Evolutionary conservation across 2,888 invertebrate species (phyloP), one percentile per base, ranked within the genome.

Genomic region (Noctua pronuba): DNA sequence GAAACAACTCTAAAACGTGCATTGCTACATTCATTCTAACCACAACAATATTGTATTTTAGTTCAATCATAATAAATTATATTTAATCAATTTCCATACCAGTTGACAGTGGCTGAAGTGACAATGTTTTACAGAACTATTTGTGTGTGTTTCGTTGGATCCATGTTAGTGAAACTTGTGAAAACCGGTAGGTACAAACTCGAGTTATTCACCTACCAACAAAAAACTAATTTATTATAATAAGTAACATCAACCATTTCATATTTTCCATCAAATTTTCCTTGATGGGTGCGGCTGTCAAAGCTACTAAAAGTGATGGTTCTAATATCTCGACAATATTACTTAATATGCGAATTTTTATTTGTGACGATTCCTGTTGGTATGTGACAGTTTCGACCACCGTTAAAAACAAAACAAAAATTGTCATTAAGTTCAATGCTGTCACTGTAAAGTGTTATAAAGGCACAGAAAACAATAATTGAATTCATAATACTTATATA

Each of bases 271-370:
- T 49, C 3, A 52, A 64, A 64, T 69, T 70, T 84, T 81, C 67
- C 81, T 73, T 68, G 44, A 58, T 69, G 80, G 80, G 83, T 69
- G 80, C 31, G 78, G 78, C 46, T 55, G 11, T 49, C 35, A 28
- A 46, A 49, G 31, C 16, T 46, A 44, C 1, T 28, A 52, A 46
- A 46, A 80, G n/a, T 65, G 13, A 67, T 41, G 7, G 24, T 46
- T 35, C 16, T 28, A 52, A 44, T 52, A 78, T 78, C 31, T 49
- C n/a, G 21, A 49, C 38, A 77, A 49, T 38, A 18, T 31, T 21
- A 46, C 2, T 28, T 5, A 41, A 13, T 18, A 10, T 64, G n/a
- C 6, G 24, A 60, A 31, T 62, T 49, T 24, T 62, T 6, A 28
- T 44, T 18, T 77, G 49, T 10, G 35, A 11, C 31, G 5, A n/a